These are phyloP conservation scores for Caenorhabditis angaria DNA, from an alignment of 2,888 invertebrate genomes.

Conservation along the genomic window DNA sequence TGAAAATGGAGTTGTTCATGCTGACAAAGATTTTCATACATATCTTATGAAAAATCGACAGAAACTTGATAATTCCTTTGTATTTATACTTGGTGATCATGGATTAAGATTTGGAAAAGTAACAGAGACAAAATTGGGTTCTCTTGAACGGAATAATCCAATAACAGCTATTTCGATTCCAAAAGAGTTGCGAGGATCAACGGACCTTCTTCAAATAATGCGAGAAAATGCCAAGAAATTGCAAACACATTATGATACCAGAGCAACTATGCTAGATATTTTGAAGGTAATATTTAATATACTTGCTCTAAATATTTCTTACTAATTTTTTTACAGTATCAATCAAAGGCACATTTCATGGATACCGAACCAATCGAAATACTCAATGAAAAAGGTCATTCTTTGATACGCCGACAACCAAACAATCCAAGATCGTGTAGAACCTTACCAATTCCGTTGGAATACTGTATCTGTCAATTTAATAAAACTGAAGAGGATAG, in stretches of 20 bases:
- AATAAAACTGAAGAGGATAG: constrained; percentile 9
- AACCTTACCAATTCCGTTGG: constrained; percentile 45
- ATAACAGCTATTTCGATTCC: constrained; percentile 52
- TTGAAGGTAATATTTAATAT: constrained; percentile 32
- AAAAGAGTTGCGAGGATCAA: constrained; percentile 33
- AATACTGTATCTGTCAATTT: constrained; percentile 55
- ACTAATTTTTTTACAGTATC: constrained; percentile 41
- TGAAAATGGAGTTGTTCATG: constrained; percentile 48
- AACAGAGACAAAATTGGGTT: constrained; percentile 45
- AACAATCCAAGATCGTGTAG: constrained; percentile 35
- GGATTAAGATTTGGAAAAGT: constrained; percentile 53
- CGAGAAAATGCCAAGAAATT: constrained; percentile 41
- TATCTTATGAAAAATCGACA: constrained; percentile 47
- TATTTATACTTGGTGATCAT: constrained; percentile 59
- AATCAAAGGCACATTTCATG: constrained; percentile 22
- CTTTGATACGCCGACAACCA: constrained; percentile 46
- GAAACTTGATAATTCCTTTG: constrained; percentile 52
- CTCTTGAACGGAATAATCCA: constrained; percentile 55
- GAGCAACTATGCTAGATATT: constrained; percentile 54
- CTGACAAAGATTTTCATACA: constrained; percentile 52
- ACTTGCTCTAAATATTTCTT: constrained; percentile 5
- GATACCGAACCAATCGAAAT: constrained; percentile 19
- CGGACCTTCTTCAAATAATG: constrained; percentile 32
- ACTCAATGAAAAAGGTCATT: constrained; percentile 41
- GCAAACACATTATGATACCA: constrained; percentile 54